Conservation (phyloP, 37 sponge, comb jelly and placozoan species). For the Hormiphora californensis region DNA sequence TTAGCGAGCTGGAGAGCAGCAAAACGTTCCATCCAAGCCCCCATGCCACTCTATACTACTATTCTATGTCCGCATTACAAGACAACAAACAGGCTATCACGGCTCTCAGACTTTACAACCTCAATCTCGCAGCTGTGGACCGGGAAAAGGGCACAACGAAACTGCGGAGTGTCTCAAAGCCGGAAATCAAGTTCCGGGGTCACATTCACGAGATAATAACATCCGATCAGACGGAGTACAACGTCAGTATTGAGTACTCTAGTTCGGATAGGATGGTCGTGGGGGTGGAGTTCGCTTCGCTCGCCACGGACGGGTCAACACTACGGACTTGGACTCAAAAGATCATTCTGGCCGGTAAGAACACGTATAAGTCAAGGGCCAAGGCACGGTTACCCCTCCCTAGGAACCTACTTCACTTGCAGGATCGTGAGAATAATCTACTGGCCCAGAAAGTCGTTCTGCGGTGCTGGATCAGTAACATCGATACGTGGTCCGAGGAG, state of each 20-base stretch:
- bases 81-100: constrained; percentile 21
- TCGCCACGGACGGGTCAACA: background rate
- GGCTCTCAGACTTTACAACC: constrained; percentile 36
- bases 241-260: constrained; percentile 17
- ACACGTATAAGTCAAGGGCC: constrained; percentile 10
- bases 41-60: constrained; percentile 27
- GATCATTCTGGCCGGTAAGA: background rate
- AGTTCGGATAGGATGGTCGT: constrained; percentile 37
- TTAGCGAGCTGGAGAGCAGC: constrained; percentile 43
- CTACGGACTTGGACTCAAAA: constrained; percentile 26
- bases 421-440: constrained; percentile 22
- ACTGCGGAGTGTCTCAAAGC: constrained; percentile 2
- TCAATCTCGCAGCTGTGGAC: background rate
- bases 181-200: background rate
- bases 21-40: constrained; percentile 50
- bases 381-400: background rate
- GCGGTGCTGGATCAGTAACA: constrained; percentile 25
- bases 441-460: background rate
- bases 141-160: background rate
- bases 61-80: background rate
- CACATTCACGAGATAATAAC: constrained; percentile 36
- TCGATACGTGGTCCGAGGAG: constrained; percentile 2
- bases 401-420: background rate
- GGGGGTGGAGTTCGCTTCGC: constrained; percentile 19
- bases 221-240: background rate